phyloP scores from a whole-genome alignment of 2,888 invertebrate species.

The Piscicola geometra region DNA sequence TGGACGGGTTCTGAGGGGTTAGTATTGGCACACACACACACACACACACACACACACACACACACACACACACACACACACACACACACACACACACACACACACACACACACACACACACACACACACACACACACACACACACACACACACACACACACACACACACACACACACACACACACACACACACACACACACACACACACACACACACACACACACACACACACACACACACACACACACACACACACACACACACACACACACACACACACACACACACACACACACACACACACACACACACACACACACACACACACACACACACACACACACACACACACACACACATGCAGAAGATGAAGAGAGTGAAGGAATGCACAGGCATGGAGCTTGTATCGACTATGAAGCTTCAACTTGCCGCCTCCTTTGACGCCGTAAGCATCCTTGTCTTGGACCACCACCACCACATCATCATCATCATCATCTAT shows the following conservation, averaged over 20 bases:
- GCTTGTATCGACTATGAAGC: too few species aligned
- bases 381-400: too few species aligned
- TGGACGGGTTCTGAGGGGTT: neutral
- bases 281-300: conserved; percentile 29
- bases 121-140: conserved; percentile 19
- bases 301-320: conserved; percentile 20
- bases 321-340: conserved; percentile 29
- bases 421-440: too few species aligned
- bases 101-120: neutral
- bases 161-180: conserved; percentile 21
- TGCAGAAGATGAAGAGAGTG: too few species aligned
- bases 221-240: too few species aligned
- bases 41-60: conserved; percentile 27
- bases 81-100: conserved; percentile 20
- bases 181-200: conserved; percentile 20
- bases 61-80: conserved; percentile 30
- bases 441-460: too few species aligned
- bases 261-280: conserved; percentile 22
- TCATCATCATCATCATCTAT: too few species aligned
- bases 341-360: conserved; percentile 17
- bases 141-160: conserved; percentile 29
- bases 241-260: conserved; percentile 7
- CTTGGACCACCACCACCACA: too few species aligned
- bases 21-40: conserved; percentile 24
- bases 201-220: conserved; percentile 3